A percentile compares a stretch with the other conserved stretches of the same genome.
Conservation (phyloP, 2,113 vertebrate genomes). For the Acanthisitta chloris region DNA sequence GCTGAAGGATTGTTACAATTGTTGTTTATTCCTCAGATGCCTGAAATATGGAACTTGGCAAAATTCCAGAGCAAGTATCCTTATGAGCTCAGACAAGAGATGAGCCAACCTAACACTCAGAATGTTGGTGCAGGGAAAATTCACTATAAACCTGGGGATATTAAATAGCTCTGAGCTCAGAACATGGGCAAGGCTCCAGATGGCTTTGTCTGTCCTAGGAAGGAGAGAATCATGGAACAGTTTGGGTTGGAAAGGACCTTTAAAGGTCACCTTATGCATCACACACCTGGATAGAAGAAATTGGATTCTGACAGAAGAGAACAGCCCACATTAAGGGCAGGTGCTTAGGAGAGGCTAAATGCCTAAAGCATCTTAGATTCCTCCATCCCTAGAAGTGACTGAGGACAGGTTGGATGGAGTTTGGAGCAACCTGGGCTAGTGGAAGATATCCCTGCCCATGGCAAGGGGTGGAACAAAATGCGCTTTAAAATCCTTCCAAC, state of each 20-base stretch:
- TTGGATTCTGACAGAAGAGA: neutral
- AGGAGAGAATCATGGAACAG: neutral
- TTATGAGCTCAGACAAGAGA: neutral
- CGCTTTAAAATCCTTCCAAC: neutral
- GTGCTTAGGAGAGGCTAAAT: neutral
- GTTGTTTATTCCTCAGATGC: neutral
- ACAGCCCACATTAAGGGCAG: neutral
- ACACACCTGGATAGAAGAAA: neutral
- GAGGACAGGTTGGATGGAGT: neutral
- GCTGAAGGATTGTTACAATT: neutral
- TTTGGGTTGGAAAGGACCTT: neutral
- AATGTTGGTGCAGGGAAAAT: neutral
- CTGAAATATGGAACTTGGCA: neutral
- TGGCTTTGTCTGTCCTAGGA: neutral
- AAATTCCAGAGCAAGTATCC: neutral
- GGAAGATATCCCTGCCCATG: neutral
- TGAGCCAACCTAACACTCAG: neutral
- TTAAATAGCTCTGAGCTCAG: neutral
- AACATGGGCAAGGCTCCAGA: neutral
- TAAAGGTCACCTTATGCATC: neutral
- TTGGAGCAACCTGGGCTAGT: rapidly evolving
- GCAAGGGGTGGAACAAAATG: neutral
- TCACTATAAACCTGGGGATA: neutral
- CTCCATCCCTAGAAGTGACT: neutral
- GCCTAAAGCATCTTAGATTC: neutral